Base-by-base conservation (phyloP, 2,888 invertebrate genomes). In the Malthinus flaveolus region DNA sequence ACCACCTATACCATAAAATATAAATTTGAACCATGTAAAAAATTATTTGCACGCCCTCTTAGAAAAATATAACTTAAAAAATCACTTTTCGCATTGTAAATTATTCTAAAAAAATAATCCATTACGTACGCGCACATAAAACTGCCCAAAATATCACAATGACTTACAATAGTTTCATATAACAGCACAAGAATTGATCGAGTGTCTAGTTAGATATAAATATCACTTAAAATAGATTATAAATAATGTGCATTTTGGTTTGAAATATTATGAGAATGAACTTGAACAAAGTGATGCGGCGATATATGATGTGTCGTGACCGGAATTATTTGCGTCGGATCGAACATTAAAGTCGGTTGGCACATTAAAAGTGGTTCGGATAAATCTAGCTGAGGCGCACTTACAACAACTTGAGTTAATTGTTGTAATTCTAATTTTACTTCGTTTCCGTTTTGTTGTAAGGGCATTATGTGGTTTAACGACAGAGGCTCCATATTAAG, bases 331-430 rank as follows among this genome's bases (percentile, higher is more conserved):
- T 76, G 75, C 23, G 72, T 64, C n/a, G 74, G 71, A 59, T 77
- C 76, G 56, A 77, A 73, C 70, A 75, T 69, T 33, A 76, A 66
- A 7, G 71, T 66, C 6, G 75, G 75, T 55, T 75, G 75, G 62
- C 75, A 77, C 72, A 76, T 73, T 15, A 76, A 59, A 32, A 76
- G 63, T 11, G 74, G 73, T 53, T 76, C 76, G 3, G 69, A 62
- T 50, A 73, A 62, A 56, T 75, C 75, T 11, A 72, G 62, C 49
- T 70, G 70, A 1, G 71, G 64, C 7, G 67, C 64, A 59, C 71
- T 71, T 5, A 76, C 70, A 48, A 75, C 67, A 47, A 75, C 70
- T 56, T 75, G 76, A 12, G 74, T 70, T 39, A 70, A 66, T 45
- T 70, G 71, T 37, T 66, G 66, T 37, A 71, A 63, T 59, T 73